Percentiles rank a stretch among this genome's conserved stretches.
These are phyloP conservation scores for Heliconius melpomene DNA, from an alignment of 1,140 invertebrate species.

Conservation along the genomic window DNA sequence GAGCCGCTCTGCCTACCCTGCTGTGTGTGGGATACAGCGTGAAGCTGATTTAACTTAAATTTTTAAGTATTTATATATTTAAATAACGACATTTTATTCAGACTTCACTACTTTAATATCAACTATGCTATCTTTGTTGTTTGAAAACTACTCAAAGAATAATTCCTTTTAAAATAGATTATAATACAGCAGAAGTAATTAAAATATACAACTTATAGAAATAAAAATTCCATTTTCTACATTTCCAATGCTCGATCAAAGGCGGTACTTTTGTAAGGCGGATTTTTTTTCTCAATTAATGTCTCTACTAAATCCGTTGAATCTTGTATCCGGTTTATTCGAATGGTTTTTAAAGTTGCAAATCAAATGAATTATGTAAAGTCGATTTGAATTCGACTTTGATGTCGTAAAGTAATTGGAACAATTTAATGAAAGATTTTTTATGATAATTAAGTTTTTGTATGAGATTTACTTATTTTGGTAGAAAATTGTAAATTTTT, in stretches of 20 bases:
- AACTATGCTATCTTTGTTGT: background rate
- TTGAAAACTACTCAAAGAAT: background rate
- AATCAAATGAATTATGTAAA: conserved; percentile 13
- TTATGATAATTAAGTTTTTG: background rate
- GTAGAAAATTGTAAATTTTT: background rate
- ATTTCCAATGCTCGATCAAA: background rate
- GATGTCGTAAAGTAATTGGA: conserved; percentile 2
- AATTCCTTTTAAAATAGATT: background rate
- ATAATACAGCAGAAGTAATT: background rate
- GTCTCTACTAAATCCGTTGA: background rate
- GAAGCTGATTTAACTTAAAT: too few relatives aligned
- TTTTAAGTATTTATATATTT: background rate
- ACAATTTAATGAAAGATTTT: background rate
- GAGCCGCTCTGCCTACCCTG: too few relatives aligned
- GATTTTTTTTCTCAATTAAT: background rate
- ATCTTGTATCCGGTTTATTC: background rate
- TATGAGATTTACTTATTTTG: background rate
- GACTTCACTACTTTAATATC: background rate
- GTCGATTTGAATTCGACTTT: background rate
- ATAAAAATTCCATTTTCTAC: background rate
- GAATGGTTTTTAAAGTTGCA: conserved; percentile 8
- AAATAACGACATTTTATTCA: background rate
- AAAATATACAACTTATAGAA: background rate
- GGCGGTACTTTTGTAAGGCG: background rate
- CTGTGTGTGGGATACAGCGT: too few relatives aligned